phyloP scores from a whole-genome alignment of 2,888 invertebrate genomes.

The Tipula unca region DNA sequence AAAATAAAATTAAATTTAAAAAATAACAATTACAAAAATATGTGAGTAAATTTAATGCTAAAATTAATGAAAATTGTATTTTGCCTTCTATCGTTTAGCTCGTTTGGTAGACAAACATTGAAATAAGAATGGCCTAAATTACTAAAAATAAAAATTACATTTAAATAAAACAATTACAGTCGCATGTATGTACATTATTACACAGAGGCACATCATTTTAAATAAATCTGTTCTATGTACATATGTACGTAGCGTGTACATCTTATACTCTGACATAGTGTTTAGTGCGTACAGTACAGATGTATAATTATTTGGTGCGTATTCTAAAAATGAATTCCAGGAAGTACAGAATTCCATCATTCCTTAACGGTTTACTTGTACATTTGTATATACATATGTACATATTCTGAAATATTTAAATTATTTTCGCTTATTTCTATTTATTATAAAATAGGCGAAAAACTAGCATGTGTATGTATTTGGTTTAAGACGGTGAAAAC shows the following conservation, averaged over 20 bases:
- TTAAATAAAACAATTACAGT: not conserved
- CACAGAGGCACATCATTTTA: not conserved
- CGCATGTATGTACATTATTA: not conserved
- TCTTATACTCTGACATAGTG: not conserved
- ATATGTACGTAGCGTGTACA: too few species aligned
- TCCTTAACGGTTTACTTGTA: not conserved
- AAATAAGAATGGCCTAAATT: constrained; percentile 14
- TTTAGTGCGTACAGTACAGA: not conserved
- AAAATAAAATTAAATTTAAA: too few species aligned
- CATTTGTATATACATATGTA: not conserved
- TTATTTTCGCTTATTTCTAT: not conserved
- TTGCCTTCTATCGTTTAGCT: not conserved
- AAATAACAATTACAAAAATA: not conserved
- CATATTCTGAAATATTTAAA: not conserved
- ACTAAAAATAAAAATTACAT: not conserved
- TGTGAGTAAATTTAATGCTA: not conserved
- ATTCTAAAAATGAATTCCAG: not conserved
- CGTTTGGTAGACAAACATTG: not conserved
- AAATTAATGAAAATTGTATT: not conserved
- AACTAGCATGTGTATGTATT: not conserved
- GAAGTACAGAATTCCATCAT: not conserved
- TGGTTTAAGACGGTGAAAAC: not conserved
- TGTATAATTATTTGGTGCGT: not conserved
- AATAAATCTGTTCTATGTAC: not conserved
- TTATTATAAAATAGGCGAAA: not conserved